Conservation (phyloP, 1,140 invertebrate genomes). For the Anadara kagoshimensis region DNA sequence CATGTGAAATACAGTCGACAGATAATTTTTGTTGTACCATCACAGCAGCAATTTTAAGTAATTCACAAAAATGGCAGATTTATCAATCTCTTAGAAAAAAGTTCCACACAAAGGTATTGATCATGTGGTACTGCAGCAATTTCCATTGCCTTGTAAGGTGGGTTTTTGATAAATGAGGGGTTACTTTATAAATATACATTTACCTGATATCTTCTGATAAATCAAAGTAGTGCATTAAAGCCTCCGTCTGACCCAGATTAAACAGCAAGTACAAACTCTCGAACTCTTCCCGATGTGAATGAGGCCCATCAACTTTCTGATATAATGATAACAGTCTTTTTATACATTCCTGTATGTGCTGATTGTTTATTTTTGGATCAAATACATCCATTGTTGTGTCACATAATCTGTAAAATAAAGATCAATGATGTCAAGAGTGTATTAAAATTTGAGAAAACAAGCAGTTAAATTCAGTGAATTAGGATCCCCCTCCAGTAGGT, state of each 20-base stretch:
- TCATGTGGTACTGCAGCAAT: too few relatives aligned
- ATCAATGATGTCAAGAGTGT: neutral
- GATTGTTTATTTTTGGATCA: slow-evolving; percentile 71
- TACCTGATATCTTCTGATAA: slow-evolving; percentile 50
- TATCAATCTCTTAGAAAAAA: too few relatives aligned
- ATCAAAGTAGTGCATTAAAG: slow-evolving; percentile 53
- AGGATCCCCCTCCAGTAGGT: too few relatives aligned
- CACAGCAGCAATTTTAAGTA: too few relatives aligned
- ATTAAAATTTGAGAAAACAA: neutral
- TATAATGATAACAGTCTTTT: slow-evolving; percentile 69
- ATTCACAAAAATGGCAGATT: too few relatives aligned
- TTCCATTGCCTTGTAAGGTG: too few relatives aligned
- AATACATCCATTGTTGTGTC: slow-evolving; percentile 52
- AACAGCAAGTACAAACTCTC: slow-evolving; percentile 64
- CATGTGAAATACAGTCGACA: too few relatives aligned
- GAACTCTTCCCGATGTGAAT: slow-evolving; percentile 53
- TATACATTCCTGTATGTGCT: slow-evolving; percentile 72
- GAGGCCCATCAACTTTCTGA: slow-evolving; percentile 19
- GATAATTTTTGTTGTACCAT: too few relatives aligned
- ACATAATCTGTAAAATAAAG: slow-evolving; percentile 75
- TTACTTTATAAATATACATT: too few relatives aligned
- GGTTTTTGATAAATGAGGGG: too few relatives aligned
- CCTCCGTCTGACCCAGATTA: slow-evolving; percentile 62
- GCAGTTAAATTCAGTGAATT: too few relatives aligned
- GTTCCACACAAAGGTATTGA: too few relatives aligned